Evolutionary conservation across 2,888 invertebrate genomes (phyloP), one percentile per base, ranked within the genome.

Genomic region (Caenorhabditis sp.): DNA sequence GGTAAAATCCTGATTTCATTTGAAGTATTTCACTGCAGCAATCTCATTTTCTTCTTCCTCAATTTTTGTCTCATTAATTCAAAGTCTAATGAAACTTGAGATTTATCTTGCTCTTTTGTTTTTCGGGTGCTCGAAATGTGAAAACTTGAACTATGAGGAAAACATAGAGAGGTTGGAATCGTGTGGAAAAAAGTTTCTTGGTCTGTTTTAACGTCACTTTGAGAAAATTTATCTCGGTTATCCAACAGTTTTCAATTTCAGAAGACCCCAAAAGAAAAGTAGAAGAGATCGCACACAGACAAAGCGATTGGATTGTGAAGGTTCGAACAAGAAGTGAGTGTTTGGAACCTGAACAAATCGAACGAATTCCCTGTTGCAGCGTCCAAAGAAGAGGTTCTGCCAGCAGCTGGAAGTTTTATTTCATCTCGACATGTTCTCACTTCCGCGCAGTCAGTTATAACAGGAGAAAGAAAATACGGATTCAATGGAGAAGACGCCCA

Each of bases 401-500:
- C 59, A 22, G 22, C 38, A 59, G 22, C 59, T 59, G 69, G 69
- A 22, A 56, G 24, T 6, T 69, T 69, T 24, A 69, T 69, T n/a
- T 69, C 69, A 5, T 38, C 69, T 0, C 10, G 69, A 41, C 69
- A 69, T 41, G n/a, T 69, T 8, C 2, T 69, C 14, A 69, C 69
- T 4, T 56, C 54, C 0, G 35, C 38, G 6, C 41, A 56, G 12
- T 56, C 56, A 3, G 16, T 69, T 47, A n/a, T 66, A 12, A 49
- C 26, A 0, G 28, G 12, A 28, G 47, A 16, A 12, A 26, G 19
- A 10, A n/a, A 47, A 28, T 66, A 54, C 54, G n/a, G 51, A 16
- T 22, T 5, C 3, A 51, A 51, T 35, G 51, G 54, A 35, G 6
- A 66, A 28, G 5, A 26, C n/a, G 19, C 44, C 3, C 4, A 22